phyloP scores from a whole-genome alignment of 2,113 vertebrate species.

The Cavia aperea region DNA sequence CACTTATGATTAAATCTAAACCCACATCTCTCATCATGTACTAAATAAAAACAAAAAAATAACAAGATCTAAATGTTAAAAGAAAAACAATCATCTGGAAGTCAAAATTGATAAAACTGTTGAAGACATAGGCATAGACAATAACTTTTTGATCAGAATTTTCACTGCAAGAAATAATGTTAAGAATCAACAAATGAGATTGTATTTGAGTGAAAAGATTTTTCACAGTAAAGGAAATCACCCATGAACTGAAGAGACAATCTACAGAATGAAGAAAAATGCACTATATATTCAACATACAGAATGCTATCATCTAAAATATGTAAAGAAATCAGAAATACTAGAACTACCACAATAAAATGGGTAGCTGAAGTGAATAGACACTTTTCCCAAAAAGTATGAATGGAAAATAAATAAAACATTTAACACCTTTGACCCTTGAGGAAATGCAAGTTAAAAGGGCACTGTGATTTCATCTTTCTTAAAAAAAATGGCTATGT shows the following conservation, averaged over 20 bases:
- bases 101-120: no score
- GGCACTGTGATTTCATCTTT: background rate
- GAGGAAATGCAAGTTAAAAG: background rate
- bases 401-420: background rate
- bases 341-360: background rate
- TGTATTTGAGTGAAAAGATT: background rate
- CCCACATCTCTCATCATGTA: background rate
- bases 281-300: background rate
- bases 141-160: no score
- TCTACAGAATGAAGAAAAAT: background rate
- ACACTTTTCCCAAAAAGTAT: background rate
- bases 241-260: no score
- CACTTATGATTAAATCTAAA: background rate
- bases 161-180: no score
- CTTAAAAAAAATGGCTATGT: background rate
- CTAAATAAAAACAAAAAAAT: background rate
- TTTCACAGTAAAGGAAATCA: background rate
- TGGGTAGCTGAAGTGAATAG: background rate
- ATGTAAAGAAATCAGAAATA: background rate
- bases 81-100: no score
- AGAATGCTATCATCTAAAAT: background rate
- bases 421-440: background rate
- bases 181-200: background rate
- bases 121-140: no score
- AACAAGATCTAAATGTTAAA: no score